A percentile compares a stretch with the other conserved stretches of the same genome.
These are phyloP conservation scores for Pantherophis vulpinus DNA, from an alignment of 2,797 vertebrate genomes.

Conservation along the genomic window DNA sequence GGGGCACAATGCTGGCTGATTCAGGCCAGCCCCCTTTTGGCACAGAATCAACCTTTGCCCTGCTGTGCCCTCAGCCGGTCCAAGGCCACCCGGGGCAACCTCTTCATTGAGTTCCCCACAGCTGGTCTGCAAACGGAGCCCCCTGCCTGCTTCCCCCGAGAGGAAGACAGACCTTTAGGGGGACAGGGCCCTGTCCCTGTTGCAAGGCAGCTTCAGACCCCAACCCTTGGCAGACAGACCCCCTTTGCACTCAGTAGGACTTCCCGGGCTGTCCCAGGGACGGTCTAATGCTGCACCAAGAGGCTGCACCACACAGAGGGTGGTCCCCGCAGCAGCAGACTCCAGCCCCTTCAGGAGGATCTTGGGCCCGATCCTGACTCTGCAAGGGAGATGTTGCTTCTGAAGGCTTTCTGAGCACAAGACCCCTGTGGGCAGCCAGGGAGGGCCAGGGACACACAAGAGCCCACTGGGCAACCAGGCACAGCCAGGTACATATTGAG, in stretches of 20 bases:
- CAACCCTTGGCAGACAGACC: not conserved
- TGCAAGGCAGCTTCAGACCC: not conserved
- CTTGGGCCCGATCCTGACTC: not conserved
- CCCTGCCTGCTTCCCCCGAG: not conserved
- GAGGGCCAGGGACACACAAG: too few relatives aligned
- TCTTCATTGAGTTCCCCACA: not conserved
- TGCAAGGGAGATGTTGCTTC: not conserved
- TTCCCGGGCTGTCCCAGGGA: not conserved
- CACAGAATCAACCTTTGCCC: not conserved
- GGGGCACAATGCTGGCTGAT: not conserved
- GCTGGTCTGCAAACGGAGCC: not conserved
- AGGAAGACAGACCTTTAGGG: not conserved
- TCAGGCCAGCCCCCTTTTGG: not conserved
- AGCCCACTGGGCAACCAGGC: too few relatives aligned
- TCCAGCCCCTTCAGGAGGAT: not conserved
- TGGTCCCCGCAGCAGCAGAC: not conserved
- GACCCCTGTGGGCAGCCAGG: not conserved
- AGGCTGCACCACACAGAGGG: not conserved
- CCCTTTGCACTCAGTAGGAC: not conserved
- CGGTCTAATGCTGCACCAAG: accelerated
- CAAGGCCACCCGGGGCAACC: not conserved
- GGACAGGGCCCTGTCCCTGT: not conserved
- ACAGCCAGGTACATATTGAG: not conserved
- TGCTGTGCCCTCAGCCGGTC: too few relatives aligned
- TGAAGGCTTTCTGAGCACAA: not conserved